Evolutionary conservation across 2,797 vertebrate genomes (phyloP).

Genomic region (Argentina silus): DNA sequence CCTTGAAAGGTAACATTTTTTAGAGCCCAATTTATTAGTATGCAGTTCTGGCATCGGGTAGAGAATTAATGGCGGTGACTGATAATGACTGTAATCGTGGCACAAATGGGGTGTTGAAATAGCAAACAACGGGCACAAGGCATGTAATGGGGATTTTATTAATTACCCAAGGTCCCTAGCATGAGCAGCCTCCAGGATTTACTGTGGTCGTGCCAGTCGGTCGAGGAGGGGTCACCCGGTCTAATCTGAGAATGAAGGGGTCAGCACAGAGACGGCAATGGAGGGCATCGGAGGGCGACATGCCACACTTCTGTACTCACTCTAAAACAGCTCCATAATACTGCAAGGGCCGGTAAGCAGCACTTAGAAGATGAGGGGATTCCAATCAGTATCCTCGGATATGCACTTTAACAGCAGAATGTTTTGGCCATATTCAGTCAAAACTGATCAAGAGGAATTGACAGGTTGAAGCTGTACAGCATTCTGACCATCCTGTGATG

Average conservation of each 20-base stretch:
- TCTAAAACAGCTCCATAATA: conserved; percentile 43
- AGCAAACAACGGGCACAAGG: conserved; percentile 88
- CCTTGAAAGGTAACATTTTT: conserved; percentile 83
- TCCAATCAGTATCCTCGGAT: conserved; percentile 5
- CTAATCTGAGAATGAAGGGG: conserved; percentile 69
- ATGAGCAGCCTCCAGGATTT: conserved; percentile 79
- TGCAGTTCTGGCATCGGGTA: conserved; percentile 83
- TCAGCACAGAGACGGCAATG: conserved; percentile 56
- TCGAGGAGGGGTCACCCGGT: conserved; percentile 69
- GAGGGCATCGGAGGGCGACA: conserved; percentile 36
- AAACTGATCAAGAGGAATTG: conserved; percentile 1
- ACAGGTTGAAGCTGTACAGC: background rate
- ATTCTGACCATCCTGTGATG: background rate
- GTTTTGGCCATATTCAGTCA: background rate
- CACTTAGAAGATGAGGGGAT: conserved; percentile 8
- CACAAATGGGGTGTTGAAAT: conserved; percentile 90
- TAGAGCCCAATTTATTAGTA: conserved; percentile 87
- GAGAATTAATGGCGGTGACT: conserved; percentile 88
- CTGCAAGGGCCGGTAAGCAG: background rate
- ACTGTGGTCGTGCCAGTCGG: conserved; percentile 76
- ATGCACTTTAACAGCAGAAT: background rate
- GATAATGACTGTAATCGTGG: conserved; percentile 89
- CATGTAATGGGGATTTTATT: conserved; percentile 89
- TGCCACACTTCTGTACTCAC: conserved; percentile 30
- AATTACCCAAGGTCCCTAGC: conserved; percentile 80